Conservation (phyloP, 2,888 invertebrate species). For the Yponomeuta evonymella region DNA sequence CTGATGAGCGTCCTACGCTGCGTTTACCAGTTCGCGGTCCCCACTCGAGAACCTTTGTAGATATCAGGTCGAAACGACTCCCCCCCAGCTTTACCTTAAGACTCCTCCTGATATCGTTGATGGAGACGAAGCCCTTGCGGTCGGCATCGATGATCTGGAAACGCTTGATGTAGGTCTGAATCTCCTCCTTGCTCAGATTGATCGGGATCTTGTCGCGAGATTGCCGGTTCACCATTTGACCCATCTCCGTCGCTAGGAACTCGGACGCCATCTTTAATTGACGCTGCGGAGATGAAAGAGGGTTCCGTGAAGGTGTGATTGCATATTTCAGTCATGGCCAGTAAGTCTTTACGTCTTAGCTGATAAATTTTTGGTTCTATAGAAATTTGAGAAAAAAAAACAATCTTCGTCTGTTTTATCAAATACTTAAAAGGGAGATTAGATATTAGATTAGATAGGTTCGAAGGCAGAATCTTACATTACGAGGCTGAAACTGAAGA, state of each 20-base stretch:
- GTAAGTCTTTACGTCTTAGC: too few relatives aligned
- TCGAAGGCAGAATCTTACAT: too few relatives aligned
- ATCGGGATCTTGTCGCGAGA: constrained; percentile 92
- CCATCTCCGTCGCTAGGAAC: constrained; percentile 97
- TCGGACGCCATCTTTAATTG: constrained; percentile 88
- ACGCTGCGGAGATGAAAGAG: constrained; percentile 68
- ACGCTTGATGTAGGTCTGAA: constrained; percentile 93
- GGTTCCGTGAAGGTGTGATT: not conserved
- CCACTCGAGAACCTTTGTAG: too few relatives aligned
- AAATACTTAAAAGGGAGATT: too few relatives aligned
- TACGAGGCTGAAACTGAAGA: too few relatives aligned
- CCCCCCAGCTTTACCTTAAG: constrained; percentile 84
- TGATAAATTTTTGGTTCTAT: too few relatives aligned
- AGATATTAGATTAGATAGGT: too few relatives aligned
- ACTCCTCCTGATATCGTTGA: constrained; percentile 96
- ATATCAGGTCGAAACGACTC: not conserved
- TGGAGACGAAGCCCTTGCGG: constrained; percentile 97
- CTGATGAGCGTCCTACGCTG: too few relatives aligned
- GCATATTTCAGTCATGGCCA: not conserved
- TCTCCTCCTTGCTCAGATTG: constrained; percentile 95
- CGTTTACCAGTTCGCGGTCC: too few relatives aligned
- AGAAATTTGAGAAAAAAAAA: too few relatives aligned
- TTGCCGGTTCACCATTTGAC: constrained; percentile 92
- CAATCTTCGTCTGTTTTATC: too few relatives aligned
- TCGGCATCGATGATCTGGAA: constrained; percentile 98